Evolutionary conservation across 2,113 vertebrate genomes (phyloP).

Genomic region (Arvicanthis niloticus): DNA sequence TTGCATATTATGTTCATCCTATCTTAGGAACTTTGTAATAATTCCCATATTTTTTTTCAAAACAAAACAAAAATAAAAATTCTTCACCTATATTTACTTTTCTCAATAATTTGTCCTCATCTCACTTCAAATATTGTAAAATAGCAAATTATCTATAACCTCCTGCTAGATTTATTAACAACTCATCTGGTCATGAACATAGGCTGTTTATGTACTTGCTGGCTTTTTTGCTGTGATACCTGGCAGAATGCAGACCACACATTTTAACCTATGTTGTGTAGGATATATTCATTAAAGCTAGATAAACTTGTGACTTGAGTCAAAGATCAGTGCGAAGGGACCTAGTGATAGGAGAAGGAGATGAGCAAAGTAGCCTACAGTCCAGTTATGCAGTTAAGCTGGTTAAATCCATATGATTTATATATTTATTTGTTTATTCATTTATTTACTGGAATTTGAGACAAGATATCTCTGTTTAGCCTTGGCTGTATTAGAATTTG

Average conservation of each 20-base stretch:
- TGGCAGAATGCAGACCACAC: background rate
- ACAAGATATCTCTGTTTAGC: background rate
- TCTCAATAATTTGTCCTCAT: background rate
- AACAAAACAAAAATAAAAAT: background rate
- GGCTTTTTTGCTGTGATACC: background rate
- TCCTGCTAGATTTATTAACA: background rate
- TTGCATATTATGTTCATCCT: background rate
- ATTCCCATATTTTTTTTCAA: background rate
- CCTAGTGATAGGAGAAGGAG: accelerated
- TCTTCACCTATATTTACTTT: background rate
- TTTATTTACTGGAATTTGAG: background rate
- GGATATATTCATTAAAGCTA: background rate
- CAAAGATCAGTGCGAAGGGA: background rate
- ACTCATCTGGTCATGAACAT: background rate
- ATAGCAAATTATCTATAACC: accelerated
- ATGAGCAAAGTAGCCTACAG: background rate
- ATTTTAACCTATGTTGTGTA: background rate
- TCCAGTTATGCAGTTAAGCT: no score
- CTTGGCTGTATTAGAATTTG: background rate
- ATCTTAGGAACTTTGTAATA: background rate
- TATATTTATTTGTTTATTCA: no score
- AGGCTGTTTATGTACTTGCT: background rate
- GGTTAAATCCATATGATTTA: background rate
- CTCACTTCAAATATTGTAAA: background rate
- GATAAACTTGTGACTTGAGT: no score